A percentile compares a stretch with the other conserved stretches of the same genome.
Evolutionary conservation across 2,113 vertebrate species (phyloP).

Genomic region (Cephalopterus ornatus): DNA sequence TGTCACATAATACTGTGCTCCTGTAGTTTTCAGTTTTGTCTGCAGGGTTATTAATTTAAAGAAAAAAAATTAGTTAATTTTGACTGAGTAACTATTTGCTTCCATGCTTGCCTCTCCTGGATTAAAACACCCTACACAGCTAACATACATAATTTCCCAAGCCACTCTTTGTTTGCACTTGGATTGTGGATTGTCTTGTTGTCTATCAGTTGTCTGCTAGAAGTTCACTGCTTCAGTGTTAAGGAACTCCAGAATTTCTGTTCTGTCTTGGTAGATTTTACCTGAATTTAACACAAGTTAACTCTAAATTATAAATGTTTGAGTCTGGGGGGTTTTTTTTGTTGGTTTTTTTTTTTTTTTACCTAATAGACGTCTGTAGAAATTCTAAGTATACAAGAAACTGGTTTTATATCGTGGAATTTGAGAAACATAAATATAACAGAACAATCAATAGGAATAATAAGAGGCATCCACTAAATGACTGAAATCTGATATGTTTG

Average conservation of each 20-base stretch:
- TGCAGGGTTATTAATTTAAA: neutral
- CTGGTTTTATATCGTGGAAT: neutral
- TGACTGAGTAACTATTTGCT: neutral
- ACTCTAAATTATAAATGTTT: neutral
- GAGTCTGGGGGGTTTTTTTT: too few relatives aligned
- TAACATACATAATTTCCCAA: neutral
- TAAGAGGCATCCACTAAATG: neutral
- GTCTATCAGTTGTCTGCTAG: rapidly evolving
- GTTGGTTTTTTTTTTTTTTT: rapidly evolving
- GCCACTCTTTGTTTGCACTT: neutral
- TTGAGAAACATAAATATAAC: neutral
- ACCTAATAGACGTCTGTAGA: neutral
- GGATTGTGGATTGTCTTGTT: neutral
- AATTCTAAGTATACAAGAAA: neutral
- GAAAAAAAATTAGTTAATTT: neutral
- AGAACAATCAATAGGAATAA: neutral
- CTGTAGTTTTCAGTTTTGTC: neutral
- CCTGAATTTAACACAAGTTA: neutral
- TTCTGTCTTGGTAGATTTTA: neutral
- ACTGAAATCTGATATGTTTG: neutral
- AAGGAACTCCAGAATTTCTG: neutral
- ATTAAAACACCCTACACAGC: neutral
- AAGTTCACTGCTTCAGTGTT: neutral
- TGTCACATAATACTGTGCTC: neutral
- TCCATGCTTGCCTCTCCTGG: neutral